A percentile compares a stretch with the other conserved stretches of the same genome.
These are phyloP conservation scores for Manacus vitellinus DNA, from an alignment of 2,113 vertebrate species.

Conservation along the genomic window DNA sequence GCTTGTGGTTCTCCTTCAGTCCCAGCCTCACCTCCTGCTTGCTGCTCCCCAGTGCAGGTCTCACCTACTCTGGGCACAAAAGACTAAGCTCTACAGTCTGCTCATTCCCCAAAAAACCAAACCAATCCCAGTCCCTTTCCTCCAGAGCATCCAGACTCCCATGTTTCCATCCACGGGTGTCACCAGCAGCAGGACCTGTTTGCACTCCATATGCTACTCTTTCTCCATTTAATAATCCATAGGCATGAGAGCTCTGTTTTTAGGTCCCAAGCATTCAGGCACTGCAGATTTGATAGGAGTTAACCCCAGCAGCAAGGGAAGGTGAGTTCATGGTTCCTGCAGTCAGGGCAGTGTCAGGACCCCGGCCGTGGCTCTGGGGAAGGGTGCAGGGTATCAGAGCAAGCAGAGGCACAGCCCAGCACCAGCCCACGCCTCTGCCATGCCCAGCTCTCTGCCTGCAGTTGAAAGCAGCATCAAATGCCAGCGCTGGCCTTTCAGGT, in stretches of 20 bases:
- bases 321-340: background rate
- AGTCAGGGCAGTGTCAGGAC: background rate
- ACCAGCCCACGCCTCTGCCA: background rate
- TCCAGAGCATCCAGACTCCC: background rate
- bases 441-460: background rate
- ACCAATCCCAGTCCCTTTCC: background rate
- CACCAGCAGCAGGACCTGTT: background rate
- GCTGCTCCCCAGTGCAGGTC: background rate
- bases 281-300: background rate
- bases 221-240: background rate
- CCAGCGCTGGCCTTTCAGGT: background rate
- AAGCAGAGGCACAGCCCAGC: background rate
- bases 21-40: slow-evolving; percentile 43
- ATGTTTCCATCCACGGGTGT: accelerated
- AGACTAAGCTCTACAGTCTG: background rate
- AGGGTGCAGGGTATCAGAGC: background rate
- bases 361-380: accelerated
- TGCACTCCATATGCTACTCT: background rate
- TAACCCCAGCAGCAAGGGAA: background rate
- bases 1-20: slow-evolving; percentile 4
- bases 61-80: background rate
- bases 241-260: accelerated
- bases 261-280: background rate
- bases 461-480: background rate
- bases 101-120: background rate